Evolutionary conservation across 2,797 vertebrate genomes (phyloP).

Genomic region (Babyrousa celebensis): DNA sequence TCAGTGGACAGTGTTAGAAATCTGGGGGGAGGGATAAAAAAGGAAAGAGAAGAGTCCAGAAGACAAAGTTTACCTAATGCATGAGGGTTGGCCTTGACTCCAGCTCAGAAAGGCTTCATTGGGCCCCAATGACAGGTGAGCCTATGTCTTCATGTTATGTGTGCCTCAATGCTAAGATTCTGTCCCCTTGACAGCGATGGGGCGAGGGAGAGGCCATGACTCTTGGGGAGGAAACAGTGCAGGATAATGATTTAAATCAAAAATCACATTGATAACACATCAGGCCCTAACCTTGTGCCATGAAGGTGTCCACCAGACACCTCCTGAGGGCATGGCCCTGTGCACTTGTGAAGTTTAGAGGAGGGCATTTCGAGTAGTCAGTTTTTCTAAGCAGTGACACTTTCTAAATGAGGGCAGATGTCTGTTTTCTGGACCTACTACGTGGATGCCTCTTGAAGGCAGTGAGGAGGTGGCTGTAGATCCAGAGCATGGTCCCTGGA

Average conservation of each 20-base stretch:
- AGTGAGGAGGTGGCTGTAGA: neutral
- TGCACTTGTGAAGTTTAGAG: neutral
- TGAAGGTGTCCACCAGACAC: neutral
- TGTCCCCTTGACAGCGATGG: neutral
- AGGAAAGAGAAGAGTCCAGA: neutral
- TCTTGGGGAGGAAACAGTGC: slow-evolving; percentile 15
- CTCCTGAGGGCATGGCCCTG: neutral
- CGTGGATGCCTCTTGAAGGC: neutral
- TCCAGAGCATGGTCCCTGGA: neutral
- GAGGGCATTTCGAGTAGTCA: neutral
- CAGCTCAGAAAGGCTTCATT: neutral
- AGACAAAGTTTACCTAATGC: neutral
- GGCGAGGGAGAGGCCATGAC: neutral
- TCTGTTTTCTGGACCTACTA: slow-evolving; percentile 18
- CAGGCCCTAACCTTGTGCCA: neutral
- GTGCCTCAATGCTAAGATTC: slow-evolving; percentile 17
- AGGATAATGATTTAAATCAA: neutral
- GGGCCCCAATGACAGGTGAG: neutral
- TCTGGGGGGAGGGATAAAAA: neutral
- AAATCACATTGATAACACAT: neutral
- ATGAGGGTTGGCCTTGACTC: neutral
- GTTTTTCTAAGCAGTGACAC: slow-evolving; percentile 44
- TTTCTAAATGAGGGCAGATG: slow-evolving; percentile 8
- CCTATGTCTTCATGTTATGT: neutral
- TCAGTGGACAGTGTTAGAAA: slow-evolving; percentile 24